phyloP scores from a whole-genome alignment of 2,113 vertebrate species.

The Calcarius ornatus region DNA sequence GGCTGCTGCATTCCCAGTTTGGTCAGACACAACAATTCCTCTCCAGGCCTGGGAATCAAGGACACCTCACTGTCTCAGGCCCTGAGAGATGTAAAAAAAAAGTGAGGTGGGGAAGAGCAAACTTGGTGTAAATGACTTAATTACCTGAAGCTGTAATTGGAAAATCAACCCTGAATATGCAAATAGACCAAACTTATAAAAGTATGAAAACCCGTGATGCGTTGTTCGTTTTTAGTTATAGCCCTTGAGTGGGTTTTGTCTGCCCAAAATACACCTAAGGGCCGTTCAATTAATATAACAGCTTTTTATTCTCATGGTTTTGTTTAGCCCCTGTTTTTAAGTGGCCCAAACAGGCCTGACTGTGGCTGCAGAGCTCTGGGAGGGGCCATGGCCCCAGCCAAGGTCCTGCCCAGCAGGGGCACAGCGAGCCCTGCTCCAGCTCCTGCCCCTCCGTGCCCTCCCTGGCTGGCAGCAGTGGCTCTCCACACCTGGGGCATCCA shows the following conservation, averaged over 20 bases:
- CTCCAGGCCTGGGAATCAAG: not conserved
- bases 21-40: not conserved
- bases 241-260: too few relatives aligned
- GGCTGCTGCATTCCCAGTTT: not conserved
- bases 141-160: not conserved
- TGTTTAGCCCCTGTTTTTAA: not conserved
- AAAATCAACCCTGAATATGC: not conserved
- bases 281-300: not conserved
- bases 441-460: not conserved
- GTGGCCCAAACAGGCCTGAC: not conserved
- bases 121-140: not conserved
- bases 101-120: not conserved
- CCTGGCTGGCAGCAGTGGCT: fast-evolving
- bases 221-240: too few relatives aligned
- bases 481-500: not conserved
- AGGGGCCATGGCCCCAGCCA: fast-evolving
- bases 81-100: not conserved
- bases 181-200: not conserved
- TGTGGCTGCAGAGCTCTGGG: not conserved
- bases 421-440: not conserved
- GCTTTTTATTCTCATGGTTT: not conserved
- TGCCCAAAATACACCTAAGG: not conserved
- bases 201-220: not conserved
- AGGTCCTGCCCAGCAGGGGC: not conserved
- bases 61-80: not conserved